Base-by-base conservation (phyloP, 2,888 invertebrate species). In the Ophonus ardosiacus region DNA sequence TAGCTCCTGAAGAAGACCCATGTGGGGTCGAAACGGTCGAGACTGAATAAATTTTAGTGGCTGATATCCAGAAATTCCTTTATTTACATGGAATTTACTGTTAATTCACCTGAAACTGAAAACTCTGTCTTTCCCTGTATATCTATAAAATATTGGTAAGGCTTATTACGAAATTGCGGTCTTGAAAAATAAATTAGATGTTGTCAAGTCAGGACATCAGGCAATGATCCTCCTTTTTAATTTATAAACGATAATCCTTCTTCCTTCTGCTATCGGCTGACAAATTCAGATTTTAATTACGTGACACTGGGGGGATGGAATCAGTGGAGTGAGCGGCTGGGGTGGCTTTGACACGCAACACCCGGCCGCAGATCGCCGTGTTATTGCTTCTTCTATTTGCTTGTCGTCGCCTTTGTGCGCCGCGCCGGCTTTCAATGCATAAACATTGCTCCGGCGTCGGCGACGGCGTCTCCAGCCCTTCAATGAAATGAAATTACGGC, bases 381-480 rank as follows among this genome's bases (percentile, higher is more conserved):
- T 90, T 91, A 91, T 90, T 90, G 90, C 91, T 90, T 90, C 90
- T 90, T 90, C 90, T 90, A 89, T 90, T 90, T 89, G 89, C 90
- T 89, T 90, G 90, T 90, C 90, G 90, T 89, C 91, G 90, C 90
- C 88, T 88, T 86, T 85, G 79, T 71, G 56, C 43, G 17, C n/a
- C 21, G 51, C 51, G 74, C 74, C 56, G 57, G 31, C 57, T 24
- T 78, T 78, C 78, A 78, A 78, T 78, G 78, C 78, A 85, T 85
- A 85, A 85, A 85, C 85, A 85, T 80, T 68, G 51, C 59, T 24
- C 56, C 65, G 1, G 31, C 51, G 17, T 17, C 57, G 63, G 10
- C 82, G 51, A 51, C 51, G 18, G 43, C 68, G 13, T 51, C 51
- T 24, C 59, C 57, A 68, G 38, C 71, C 40, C 80, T 85, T 80